Percentiles rank a stretch among this genome's conserved stretches.
phyloP scores from a whole-genome alignment of 2,797 vertebrate genomes.

The Clarias pachynema region DNA sequence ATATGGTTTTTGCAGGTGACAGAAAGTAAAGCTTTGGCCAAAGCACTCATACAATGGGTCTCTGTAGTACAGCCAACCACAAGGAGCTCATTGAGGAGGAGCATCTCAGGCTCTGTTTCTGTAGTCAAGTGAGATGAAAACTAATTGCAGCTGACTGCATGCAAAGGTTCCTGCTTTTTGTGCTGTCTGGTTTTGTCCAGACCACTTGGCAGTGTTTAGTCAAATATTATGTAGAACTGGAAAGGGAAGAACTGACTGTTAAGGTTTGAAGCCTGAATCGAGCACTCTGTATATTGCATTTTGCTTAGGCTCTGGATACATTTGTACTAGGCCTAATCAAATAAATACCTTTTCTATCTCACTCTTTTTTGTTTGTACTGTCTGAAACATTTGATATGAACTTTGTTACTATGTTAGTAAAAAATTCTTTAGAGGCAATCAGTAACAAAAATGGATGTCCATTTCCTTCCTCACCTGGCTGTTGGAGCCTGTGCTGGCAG shows the following conservation, averaged over 20 bases:
- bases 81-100: slow-evolving; percentile 63
- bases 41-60: slow-evolving; percentile 53
- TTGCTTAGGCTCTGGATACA: slow-evolving; percentile 19
- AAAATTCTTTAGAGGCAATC: not conserved
- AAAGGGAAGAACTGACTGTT: slow-evolving; percentile 47
- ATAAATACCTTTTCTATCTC: not conserved
- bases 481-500: slow-evolving; percentile 47
- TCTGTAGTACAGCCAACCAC: slow-evolving; percentile 62
- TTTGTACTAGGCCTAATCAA: slow-evolving; percentile 14
- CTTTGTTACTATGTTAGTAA: not conserved
- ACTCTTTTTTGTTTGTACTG: not conserved
- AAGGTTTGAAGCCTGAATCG: slow-evolving; percentile 44
- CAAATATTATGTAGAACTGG: slow-evolving; percentile 40
- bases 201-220: slow-evolving; percentile 46
- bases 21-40: slow-evolving; percentile 53
- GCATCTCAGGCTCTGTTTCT: slow-evolving; percentile 59
- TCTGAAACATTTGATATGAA: not conserved
- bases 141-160: slow-evolving; percentile 51
- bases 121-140: slow-evolving; percentile 55
- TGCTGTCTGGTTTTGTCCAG: slow-evolving; percentile 56
- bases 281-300: slow-evolving; percentile 49
- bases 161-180: slow-evolving; percentile 39
- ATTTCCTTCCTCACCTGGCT: slow-evolving; percentile 30
- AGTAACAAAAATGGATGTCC: slow-evolving; percentile 18
- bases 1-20: slow-evolving; percentile 66